These are phyloP conservation scores for Datnioides undecimradiatus DNA, from an alignment of 2,113 vertebrate species.

Conservation along the genomic window DNA sequence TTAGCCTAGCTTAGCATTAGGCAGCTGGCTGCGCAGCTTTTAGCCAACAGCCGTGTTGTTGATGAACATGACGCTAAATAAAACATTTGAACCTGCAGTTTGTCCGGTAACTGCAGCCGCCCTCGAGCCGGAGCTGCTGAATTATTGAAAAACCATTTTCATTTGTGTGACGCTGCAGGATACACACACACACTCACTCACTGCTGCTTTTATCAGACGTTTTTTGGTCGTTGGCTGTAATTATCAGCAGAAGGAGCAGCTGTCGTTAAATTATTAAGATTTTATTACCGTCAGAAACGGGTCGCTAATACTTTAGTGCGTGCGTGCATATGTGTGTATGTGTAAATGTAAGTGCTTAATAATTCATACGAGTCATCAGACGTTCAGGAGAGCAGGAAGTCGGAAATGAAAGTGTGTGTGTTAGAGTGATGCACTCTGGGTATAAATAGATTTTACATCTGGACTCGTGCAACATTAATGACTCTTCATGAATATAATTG, in stretches of 20 bases:
- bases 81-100: conserved; percentile 7
- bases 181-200: not conserved
- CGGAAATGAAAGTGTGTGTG: not conserved
- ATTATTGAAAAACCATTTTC: conserved; percentile 30
- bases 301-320: conserved; percentile 37
- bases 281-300: conserved; percentile 65
- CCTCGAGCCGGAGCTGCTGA: conserved; percentile 3
- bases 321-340: conserved; percentile 5
- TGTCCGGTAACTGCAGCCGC: not conserved
- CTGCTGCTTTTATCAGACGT: too few species aligned
- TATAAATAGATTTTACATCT: conserved; percentile 69
- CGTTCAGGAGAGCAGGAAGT: conserved; percentile 16
- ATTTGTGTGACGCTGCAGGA: not conserved
- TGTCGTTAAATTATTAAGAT: conserved; percentile 72
- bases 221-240: conserved; percentile 13
- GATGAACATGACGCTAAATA: not conserved
- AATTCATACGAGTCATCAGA: conserved; percentile 26
- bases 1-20: not conserved
- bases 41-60: too few species aligned
- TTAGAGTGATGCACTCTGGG: not conserved
- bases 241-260: conserved; percentile 32
- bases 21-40: too few species aligned
- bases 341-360: conserved; percentile 21
- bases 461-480: conserved; percentile 73
- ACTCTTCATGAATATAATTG: conserved; percentile 65